phyloP scores from a whole-genome alignment of 2,797 vertebrate species.

The Siniperca obscura region DNA sequence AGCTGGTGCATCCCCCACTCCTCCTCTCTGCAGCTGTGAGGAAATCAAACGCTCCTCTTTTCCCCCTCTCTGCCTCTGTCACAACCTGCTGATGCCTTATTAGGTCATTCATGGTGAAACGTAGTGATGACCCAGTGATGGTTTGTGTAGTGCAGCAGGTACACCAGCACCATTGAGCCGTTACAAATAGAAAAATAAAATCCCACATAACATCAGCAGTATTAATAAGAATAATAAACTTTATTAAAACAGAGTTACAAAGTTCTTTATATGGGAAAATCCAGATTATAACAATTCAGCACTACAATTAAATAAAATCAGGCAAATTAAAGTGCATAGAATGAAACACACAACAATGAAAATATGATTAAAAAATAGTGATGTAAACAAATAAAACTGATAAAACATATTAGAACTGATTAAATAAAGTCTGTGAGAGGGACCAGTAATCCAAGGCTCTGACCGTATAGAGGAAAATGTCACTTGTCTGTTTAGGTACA shows the following conservation, averaged over 20 bases:
- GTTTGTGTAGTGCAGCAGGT: constrained; percentile 53
- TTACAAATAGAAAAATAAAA: not conserved
- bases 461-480: not conserved
- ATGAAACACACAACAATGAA: not conserved
- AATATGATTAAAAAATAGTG: fast-evolving
- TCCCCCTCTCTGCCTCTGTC: constrained; percentile 77
- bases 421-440: not conserved
- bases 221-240: not conserved
- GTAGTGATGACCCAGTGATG: constrained; percentile 63
- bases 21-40: constrained; percentile 87
- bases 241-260: not conserved
- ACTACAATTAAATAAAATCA: not conserved
- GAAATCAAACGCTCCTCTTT: constrained; percentile 88
- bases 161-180: constrained; percentile 41
- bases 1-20: constrained; percentile 85
- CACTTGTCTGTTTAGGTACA: not conserved
- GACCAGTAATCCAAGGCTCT: not conserved
- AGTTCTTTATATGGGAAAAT: not conserved
- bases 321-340: not conserved
- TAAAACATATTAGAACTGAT: not conserved
- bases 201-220: not conserved
- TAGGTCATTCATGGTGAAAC: constrained; percentile 76
- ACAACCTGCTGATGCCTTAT: constrained; percentile 78
- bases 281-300: not conserved
- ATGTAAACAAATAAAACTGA: not conserved